These are phyloP conservation scores for Urosaurus nigricauda DNA, from an alignment of 2,797 vertebrate species.

Conservation along the genomic window DNA sequence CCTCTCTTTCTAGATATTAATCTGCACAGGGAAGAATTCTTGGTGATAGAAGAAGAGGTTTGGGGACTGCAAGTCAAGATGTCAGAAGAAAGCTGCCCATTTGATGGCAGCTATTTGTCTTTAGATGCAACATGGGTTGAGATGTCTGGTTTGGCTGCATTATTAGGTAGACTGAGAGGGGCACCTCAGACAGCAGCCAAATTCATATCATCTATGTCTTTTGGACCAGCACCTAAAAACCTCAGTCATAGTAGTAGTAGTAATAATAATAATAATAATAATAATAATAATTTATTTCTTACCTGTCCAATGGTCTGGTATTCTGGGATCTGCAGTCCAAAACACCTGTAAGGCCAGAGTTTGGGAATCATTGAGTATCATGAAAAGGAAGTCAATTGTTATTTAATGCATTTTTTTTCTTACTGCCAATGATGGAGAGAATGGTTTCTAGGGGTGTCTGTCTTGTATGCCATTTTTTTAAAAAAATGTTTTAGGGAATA, in stretches of 20 bases:
- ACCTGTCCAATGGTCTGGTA: no score
- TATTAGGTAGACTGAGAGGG: neutral
- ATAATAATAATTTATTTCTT: no score
- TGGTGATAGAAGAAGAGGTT: conserved; percentile 40
- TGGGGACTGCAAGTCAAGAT: conserved; percentile 55
- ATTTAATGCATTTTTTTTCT: neutral
- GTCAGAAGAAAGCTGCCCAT: conserved; percentile 46
- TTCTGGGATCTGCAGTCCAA: no score
- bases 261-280: no score
- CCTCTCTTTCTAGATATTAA: conserved; percentile 63
- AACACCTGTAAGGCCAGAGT: no score
- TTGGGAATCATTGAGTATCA: no score
- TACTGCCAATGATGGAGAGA: neutral
- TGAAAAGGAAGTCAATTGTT: neutral
- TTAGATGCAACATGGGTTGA: conserved; percentile 13
- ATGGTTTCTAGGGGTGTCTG: neutral
- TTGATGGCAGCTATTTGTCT: conserved; percentile 51
- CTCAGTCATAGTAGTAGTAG: no score
- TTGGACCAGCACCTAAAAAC: no score
- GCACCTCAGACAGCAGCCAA: neutral
- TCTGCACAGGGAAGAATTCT: conserved; percentile 58
- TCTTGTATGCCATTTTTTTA: neutral
- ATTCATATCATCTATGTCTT: no score
- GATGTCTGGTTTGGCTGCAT: neutral
- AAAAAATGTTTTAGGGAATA: no score